These are phyloP conservation scores for Subacronicta megacephala DNA, from an alignment of 2,888 invertebrate species.

Conservation along the genomic window DNA sequence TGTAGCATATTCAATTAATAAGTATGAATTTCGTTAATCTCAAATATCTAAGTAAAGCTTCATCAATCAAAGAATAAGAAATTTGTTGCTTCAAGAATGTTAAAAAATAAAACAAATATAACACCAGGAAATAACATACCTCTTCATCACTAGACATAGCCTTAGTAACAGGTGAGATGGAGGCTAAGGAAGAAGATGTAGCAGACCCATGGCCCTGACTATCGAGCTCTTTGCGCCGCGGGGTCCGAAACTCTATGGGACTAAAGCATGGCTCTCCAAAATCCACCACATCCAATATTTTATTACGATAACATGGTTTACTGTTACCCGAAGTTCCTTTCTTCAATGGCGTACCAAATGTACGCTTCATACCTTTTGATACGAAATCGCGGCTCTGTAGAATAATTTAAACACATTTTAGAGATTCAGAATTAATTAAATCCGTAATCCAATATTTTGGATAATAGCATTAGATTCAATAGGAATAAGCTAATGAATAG, in stretches of 20 bases:
- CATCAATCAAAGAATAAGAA: too few relatives aligned
- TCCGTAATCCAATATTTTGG: too few relatives aligned
- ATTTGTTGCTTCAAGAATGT: background rate
- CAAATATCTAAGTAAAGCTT: too few relatives aligned
- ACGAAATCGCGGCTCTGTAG: constrained; percentile 74
- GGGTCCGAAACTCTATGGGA: constrained; percentile 80
- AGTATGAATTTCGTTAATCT: too few relatives aligned
- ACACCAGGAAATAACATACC: constrained; percentile 55
- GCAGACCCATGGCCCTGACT: constrained; percentile 57
- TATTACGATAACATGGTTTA: constrained; percentile 77
- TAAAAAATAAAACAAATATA: background rate
- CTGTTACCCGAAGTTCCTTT: constrained; percentile 56
- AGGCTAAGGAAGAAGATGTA: constrained; percentile 74
- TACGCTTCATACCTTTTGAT: constrained; percentile 81
- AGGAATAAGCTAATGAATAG: too few relatives aligned
- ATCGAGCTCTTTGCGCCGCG: constrained; percentile 61
- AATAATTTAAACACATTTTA: background rate
- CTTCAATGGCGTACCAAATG: constrained; percentile 81
- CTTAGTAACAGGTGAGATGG: constrained; percentile 81
- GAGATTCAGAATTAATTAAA: too few relatives aligned
- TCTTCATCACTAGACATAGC: constrained; percentile 80
- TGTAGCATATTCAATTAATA: too few relatives aligned
- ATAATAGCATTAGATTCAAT: too few relatives aligned
- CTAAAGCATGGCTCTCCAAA: constrained; percentile 81
- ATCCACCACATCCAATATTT: constrained; percentile 80